Evolutionary conservation across 1,140 invertebrate genomes (phyloP), one percentile per base, ranked within the genome.

Genomic region (Aphidius ervi): DNA sequence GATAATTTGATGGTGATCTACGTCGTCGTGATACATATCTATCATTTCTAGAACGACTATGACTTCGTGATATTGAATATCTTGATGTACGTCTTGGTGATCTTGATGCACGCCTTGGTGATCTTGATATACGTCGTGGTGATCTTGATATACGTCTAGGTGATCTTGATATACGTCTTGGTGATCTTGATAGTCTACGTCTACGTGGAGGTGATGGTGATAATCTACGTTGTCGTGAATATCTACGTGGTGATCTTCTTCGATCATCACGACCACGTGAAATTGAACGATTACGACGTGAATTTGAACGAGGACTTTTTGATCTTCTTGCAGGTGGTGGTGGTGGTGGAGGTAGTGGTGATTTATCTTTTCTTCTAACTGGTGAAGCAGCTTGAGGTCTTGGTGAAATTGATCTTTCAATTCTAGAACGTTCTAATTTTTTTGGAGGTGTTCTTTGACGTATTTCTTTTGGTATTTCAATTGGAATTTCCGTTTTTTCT

Each of bases 131-230:
- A 0, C 70, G 70, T 1, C 72, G 65, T 4, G 74, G 76, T 47
- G 68, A 66, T 31, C 65, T 70, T 43, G 74, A 72, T 46, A 70
- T 70, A 4, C 70, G 70, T 3, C 70, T 74, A 6, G 68, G 70
- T 64, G 74, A 77, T 37, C 69, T 69, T 46, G 74, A 76, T 9
- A 73, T 68, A 0, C 74, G 76, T 4, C 61, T 42, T 0, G 76
- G 76, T n/a, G 74, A 71, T 40, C 74, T 68, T n/a, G 62, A 66
- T 9, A 67, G 46, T 4, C 73, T 63, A 7, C 70, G 65, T 61
- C 74, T 65, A 1, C 72, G 70, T 6, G 74, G 73, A 1, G 73
- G 70, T 6, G 74, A 74, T 1, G 72, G 73, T 2, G 71, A 73
- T 4, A 56, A 10, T 5, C 74, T 61, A 42, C 69, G 66, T 0